A percentile compares a stretch with the other conserved stretches of the same genome.
phyloP scores from a whole-genome alignment of 2,113 vertebrate genomes.

The Entomyzon cyanotis region DNA sequence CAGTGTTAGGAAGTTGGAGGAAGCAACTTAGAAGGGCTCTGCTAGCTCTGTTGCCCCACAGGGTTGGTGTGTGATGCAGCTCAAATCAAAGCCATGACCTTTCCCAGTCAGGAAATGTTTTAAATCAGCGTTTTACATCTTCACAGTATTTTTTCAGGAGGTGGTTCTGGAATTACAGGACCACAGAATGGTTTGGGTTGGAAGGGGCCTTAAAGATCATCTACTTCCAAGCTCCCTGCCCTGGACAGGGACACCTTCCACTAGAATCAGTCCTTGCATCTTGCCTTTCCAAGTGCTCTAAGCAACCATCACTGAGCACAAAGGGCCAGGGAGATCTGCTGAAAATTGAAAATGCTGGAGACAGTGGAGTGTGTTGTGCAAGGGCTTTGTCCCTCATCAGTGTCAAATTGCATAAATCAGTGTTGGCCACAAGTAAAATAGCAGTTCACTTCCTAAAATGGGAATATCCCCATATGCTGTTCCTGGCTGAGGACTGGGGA shows the following conservation, averaged over 20 bases:
- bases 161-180: background rate
- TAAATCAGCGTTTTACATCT: background rate
- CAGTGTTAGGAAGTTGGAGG: background rate
- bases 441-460: background rate
- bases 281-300: background rate
- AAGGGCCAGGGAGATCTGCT: background rate
- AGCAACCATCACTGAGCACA: background rate
- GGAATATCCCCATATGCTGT: background rate
- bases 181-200: background rate
- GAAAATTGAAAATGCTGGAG: background rate
- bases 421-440: background rate
- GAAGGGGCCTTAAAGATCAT: background rate
- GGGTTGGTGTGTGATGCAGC: background rate
- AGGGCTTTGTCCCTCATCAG: background rate
- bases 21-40: background rate
- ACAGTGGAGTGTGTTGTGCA: background rate
- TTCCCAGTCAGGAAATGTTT: background rate
- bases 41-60: background rate
- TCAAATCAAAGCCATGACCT: background rate
- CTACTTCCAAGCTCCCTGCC: background rate
- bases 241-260: background rate
- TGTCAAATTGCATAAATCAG: background rate
- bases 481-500: background rate
- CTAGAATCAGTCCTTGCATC: background rate
- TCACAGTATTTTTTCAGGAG: background rate